Base-by-base conservation (phyloP, 2,888 invertebrate genomes). In the Portevinia maculata region DNA sequence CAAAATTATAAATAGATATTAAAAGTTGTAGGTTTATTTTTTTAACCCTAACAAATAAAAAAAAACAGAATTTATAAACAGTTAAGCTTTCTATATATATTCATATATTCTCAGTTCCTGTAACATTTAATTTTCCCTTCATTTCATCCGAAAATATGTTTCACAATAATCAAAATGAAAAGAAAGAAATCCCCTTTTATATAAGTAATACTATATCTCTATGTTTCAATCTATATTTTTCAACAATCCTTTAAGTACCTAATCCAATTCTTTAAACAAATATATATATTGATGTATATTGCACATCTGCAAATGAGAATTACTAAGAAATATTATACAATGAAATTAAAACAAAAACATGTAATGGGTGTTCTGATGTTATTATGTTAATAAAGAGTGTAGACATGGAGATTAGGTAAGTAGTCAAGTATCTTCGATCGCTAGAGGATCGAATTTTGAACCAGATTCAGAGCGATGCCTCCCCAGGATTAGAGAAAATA, bases 221-320 rank as follows among this genome's bases (percentile, higher is more conserved):
- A 34, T 62, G 69, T 70, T 76, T 55, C 76, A 60, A 69, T 60
- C 53, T 53, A 62, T 67, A 79, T 64, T 67, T 79, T 74, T 57
- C 73, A 65, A 60, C 30, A 65, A 79, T 60, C 73, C 53, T 60
- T 73, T 73, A 65, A 52, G 65, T 79, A 73, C 73, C 75, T 76
- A 48, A 62, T 62, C 55, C 46, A 46, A 39, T 41, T 65, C 39
- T 50, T 48, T 8, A 11, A 37, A 3, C 24, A 39, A 37, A 5
- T 39, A 48, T 50, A 46, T 53, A 59, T 50, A 64, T 71, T 28
- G 34, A 69, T 64, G 48, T 71, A 57, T 44, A 64, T 79, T 79
- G 79, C 74, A 79, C 79, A 79, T 74, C n/a, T 79, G 79, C 79
- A 79, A 74, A 62, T 48, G 52, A 62, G 41, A 73, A 79, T 60